Evolutionary conservation across 1,140 invertebrate genomes (phyloP).

Genomic region (Leptinotarsa texana): DNA sequence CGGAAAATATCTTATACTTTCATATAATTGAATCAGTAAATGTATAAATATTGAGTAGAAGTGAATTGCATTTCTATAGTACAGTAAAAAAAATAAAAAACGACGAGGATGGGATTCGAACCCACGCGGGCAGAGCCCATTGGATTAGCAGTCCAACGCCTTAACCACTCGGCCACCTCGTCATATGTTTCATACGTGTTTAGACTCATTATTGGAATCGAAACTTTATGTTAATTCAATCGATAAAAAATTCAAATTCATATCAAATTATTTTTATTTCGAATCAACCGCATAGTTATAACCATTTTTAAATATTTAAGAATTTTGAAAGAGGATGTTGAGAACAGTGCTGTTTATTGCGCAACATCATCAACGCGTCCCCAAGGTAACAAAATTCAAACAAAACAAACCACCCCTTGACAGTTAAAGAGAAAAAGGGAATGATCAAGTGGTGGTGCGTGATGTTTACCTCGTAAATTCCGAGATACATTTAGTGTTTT

Average conservation of each 20-base stretch:
- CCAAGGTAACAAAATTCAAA: conserved; percentile 29
- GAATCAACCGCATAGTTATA: no score
- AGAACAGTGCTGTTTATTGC: no score
- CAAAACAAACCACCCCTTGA: conserved; percentile 33
- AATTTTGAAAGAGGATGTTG: no score
- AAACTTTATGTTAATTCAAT: no score
- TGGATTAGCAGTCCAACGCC: conserved; percentile 83
- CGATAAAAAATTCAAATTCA: no score
- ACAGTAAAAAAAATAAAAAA: conserved; percentile 37
- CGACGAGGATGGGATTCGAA: conserved; percentile 89
- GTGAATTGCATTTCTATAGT: no score
- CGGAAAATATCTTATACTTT: no score
- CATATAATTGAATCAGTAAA: no score
- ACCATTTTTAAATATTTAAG: no score
- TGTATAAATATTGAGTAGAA: no score
- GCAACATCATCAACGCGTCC: no score
- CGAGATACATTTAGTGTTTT: conserved; percentile 6
- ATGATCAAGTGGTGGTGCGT: conserved; percentile 23
- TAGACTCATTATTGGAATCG: neutral
- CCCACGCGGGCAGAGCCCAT: conserved; percentile 80
- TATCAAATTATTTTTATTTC: no score
- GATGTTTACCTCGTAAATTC: conserved; percentile 18
- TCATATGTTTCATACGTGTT: conserved; percentile 50
- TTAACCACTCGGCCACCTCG: conserved; percentile 90
- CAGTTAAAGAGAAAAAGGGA: neutral